These are phyloP conservation scores for Lordiphosa andalusiaca DNA, from an alignment of 2,888 invertebrate genomes.

Conservation along the genomic window DNA sequence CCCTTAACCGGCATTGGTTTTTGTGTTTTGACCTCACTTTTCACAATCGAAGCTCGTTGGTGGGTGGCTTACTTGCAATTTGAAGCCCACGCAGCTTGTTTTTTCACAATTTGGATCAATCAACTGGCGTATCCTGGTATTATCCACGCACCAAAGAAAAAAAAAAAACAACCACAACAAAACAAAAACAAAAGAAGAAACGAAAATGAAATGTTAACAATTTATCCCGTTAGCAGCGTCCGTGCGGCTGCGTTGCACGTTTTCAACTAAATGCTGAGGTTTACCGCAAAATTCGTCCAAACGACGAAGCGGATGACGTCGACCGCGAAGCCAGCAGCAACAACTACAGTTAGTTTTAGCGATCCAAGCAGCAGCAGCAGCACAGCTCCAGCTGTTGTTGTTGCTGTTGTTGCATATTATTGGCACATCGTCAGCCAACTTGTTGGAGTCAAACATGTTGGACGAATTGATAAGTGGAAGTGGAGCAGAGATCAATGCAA, in stretches of 20 bases:
- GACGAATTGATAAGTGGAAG: conserved; percentile 53
- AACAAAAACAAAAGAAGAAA: conserved; percentile 12
- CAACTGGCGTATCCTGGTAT: conserved; percentile 23
- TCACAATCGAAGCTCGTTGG: not conserved
- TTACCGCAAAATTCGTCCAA: conserved; percentile 63
- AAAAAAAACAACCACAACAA: conserved; percentile 14
- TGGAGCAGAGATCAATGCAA: not conserved
- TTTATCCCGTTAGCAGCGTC: conserved; percentile 51
- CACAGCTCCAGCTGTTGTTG: conserved; percentile 35
- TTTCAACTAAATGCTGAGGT: conserved; percentile 55
- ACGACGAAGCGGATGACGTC: conserved; percentile 30
- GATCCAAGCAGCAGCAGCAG: conserved; percentile 10
- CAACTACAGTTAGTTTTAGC: conserved; percentile 19
- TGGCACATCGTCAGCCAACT: conserved; percentile 58
- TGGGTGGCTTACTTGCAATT: conserved; percentile 55
- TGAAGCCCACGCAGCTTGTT: conserved; percentile 33
- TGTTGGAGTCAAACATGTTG: conserved; percentile 55
- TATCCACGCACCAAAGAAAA: conserved; percentile 31
- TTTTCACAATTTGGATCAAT: conserved; percentile 24
- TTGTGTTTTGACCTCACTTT: conserved; percentile 2
- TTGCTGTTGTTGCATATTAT: conserved; percentile 55
- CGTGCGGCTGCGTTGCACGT: conserved; percentile 71
- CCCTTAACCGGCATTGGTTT: conserved; percentile 3
- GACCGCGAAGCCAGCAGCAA: conserved; percentile 6
- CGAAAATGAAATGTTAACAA: conserved; percentile 1